Evolutionary conservation across 1,140 invertebrate genomes (phyloP).

Genomic region (Amphibalanus amphitrite): DNA sequence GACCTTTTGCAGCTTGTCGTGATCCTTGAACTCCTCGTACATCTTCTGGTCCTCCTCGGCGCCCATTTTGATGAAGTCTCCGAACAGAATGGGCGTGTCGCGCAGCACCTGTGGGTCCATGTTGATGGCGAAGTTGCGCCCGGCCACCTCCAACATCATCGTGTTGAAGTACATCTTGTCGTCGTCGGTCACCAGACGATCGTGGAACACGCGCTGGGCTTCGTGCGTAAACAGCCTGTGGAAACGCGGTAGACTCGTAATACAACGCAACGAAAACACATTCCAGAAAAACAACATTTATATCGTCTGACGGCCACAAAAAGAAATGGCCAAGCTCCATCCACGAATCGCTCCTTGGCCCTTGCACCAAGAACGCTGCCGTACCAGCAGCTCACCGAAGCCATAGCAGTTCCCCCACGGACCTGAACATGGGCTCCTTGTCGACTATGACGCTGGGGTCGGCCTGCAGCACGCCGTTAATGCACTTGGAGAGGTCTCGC

Average conservation of each 20-base stretch:
- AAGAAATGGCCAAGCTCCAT: too few relatives aligned
- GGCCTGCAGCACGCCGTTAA: slow-evolving; percentile 37
- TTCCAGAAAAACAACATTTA: too few relatives aligned
- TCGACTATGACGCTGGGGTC: slow-evolving; percentile 52
- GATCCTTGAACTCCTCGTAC: slow-evolving; percentile 60
- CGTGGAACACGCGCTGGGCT: slow-evolving; percentile 75
- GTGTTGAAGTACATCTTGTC: slow-evolving; percentile 50
- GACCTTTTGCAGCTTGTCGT: slow-evolving; percentile 58
- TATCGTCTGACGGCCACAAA: too few relatives aligned
- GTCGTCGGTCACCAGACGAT: slow-evolving; percentile 54
- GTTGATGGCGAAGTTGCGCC: slow-evolving; percentile 32
- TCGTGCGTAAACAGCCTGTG: slow-evolving; percentile 73
- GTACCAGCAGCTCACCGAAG: too few relatives aligned
- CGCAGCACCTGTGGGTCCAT: slow-evolving; percentile 39
- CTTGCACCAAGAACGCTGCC: too few relatives aligned
- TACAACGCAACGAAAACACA: too few relatives aligned
- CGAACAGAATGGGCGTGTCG: slow-evolving; percentile 66
- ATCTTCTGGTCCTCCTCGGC: slow-evolving; percentile 68
- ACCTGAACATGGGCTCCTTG: slow-evolving; percentile 31
- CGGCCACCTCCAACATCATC: slow-evolving; percentile 35
- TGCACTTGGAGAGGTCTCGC: slow-evolving; percentile 66
- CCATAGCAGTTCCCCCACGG: too few relatives aligned
- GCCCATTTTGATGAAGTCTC: slow-evolving; percentile 60
- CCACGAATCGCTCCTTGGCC: too few relatives aligned
- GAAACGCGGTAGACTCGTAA: slow-evolving; percentile 27